A percentile compares a stretch with the other conserved stretches of the same genome.
Evolutionary conservation across 2,797 vertebrate species (phyloP).

Genomic region (Rhinatrema bivittatum): DNA sequence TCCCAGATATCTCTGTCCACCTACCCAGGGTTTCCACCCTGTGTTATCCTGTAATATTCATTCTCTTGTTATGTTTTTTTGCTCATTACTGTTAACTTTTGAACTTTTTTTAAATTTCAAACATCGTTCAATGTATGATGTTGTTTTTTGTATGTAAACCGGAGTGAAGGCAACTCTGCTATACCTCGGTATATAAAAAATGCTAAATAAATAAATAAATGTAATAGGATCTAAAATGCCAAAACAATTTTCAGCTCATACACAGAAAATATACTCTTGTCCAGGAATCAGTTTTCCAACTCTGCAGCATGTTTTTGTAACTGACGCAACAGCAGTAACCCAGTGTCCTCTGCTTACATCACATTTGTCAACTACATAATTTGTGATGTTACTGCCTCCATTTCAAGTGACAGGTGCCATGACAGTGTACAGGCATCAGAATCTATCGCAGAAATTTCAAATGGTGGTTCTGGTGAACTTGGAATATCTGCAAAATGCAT

Average conservation of each 20-base stretch:
- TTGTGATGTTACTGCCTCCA: constrained; percentile 92
- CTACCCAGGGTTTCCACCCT: too few species aligned
- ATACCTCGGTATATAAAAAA: too few species aligned
- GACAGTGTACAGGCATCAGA: constrained; percentile 87
- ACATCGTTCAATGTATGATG: too few species aligned
- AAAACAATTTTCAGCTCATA: constrained; percentile 92
- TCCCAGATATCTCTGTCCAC: too few species aligned
- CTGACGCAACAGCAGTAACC: constrained; percentile 80
- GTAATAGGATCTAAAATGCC: constrained; percentile 84
- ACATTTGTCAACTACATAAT: constrained; percentile 94
- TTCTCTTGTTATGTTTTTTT: too few species aligned
- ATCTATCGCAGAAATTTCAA: constrained; percentile 89
- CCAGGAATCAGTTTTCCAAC: constrained; percentile 89
- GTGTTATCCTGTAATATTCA: too few species aligned
- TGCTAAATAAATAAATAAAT: too few species aligned
- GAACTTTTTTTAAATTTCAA: too few species aligned
- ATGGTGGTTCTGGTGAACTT: constrained; percentile 87
- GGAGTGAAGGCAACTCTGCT: too few species aligned
- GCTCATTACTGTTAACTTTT: too few species aligned
- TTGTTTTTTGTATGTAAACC: too few species aligned
- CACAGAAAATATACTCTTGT: constrained; percentile 89
- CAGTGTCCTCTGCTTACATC: constrained; percentile 87
- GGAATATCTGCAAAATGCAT: constrained; percentile 86
- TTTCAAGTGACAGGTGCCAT: constrained; percentile 92
- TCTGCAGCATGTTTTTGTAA: constrained; percentile 83